Percentiles rank a stretch among this genome's conserved stretches.
Conservation (phyloP, 2,113 vertebrate species). For the Pelmatolapia mariae region DNA sequence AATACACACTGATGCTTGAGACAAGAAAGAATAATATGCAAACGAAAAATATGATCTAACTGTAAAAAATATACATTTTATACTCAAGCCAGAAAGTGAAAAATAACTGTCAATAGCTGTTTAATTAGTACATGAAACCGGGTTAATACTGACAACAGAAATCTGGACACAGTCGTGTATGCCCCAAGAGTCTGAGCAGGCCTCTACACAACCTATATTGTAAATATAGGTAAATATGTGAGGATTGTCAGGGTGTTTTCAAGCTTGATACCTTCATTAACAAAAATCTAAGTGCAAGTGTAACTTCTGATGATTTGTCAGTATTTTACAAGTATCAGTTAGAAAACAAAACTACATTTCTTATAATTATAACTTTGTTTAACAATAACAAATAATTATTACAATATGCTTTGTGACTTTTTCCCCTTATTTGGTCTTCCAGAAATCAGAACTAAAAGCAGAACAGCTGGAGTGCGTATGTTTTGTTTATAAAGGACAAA, state of each 20-base stretch:
- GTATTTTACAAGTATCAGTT: neutral
- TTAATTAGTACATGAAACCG: rapidly evolving
- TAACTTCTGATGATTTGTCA: neutral
- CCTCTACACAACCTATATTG: neutral
- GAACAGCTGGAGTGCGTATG: neutral
- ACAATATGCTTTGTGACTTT: neutral
- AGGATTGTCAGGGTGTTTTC: neutral
- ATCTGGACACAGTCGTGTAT: neutral
- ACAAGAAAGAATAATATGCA: neutral
- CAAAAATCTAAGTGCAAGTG: neutral
- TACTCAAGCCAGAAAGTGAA: neutral
- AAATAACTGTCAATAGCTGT: neutral
- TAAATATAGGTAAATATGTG: neutral
- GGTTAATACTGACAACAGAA: rapidly evolving
- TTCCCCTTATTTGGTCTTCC: rapidly evolving
- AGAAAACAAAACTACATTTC: neutral
- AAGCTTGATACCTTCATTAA: neutral
- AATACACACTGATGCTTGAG: neutral
- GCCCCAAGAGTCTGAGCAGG: neutral
- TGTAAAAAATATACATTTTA: neutral
- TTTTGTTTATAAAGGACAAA: neutral
- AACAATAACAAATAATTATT: neutral
- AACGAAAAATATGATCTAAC: neutral
- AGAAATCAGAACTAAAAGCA: neutral
- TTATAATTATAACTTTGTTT: neutral